Evolutionary conservation across 2,113 vertebrate species (phyloP).

Genomic region (Sardina pilchardus): DNA sequence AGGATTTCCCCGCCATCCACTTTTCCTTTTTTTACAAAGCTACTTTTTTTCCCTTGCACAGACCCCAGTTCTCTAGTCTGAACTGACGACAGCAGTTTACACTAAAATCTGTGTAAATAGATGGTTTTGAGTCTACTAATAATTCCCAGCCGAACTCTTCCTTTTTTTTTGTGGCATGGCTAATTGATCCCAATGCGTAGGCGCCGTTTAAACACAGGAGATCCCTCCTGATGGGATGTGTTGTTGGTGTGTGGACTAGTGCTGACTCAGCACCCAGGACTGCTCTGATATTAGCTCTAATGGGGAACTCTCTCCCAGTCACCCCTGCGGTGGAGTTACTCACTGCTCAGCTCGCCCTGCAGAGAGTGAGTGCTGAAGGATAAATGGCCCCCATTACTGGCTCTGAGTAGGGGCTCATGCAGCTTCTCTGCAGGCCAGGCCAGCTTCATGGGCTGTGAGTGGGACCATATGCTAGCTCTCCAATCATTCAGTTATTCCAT

Average conservation of each 20-base stretch:
- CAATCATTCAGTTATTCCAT: not conserved
- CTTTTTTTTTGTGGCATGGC: not conserved
- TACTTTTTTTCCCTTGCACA: not conserved
- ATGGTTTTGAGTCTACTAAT: not conserved
- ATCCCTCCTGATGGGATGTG: not conserved
- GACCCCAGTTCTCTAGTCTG: not conserved
- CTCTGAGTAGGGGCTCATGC: not conserved
- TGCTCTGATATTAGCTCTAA: not conserved
- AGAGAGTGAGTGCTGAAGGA: not conserved
- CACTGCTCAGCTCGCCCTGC: not conserved
- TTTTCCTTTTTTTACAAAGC: not conserved
- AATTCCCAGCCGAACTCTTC: not conserved
- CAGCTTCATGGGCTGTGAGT: not conserved
- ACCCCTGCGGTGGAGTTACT: not conserved
- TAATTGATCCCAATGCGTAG: not conserved
- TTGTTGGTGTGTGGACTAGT: not conserved
- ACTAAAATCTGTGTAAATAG: not conserved
- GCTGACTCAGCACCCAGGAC: not conserved
- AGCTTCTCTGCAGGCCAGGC: not conserved
- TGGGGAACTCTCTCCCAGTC: not conserved
- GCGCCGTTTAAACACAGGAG: not conserved
- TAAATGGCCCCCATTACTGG: slow-evolving; percentile 1
- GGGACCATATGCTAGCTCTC: not conserved
- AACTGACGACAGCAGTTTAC: not conserved
- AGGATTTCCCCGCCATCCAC: not conserved